phyloP scores from a whole-genome alignment of 2,888 invertebrate genomes.

The Schrankia costaestrigalis region DNA sequence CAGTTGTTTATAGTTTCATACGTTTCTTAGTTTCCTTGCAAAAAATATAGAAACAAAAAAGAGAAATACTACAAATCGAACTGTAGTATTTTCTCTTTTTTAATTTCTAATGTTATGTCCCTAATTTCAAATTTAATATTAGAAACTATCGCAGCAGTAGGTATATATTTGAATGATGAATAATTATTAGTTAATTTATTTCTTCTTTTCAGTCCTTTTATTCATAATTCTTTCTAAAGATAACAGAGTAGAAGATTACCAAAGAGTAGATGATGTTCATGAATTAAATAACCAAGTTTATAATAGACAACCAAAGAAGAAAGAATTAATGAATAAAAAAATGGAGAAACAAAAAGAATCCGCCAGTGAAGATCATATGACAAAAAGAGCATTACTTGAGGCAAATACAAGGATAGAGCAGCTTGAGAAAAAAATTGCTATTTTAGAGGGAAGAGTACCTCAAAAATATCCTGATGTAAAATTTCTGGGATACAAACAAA shows the following conservation, averaged over 20 bases:
- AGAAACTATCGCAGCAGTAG: no score
- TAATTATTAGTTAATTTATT: background rate
- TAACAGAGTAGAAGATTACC: conserved; percentile 37
- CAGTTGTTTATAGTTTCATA: no score
- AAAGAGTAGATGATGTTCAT: conserved; percentile 46
- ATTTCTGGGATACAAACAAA: conserved; percentile 93
- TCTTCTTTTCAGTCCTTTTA: conserved; percentile 53
- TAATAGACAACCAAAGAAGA: conserved; percentile 46
- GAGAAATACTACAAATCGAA: no score
- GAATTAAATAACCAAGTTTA: conserved; percentile 51
- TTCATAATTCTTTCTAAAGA: conserved; percentile 54
- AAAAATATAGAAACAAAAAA: no score
- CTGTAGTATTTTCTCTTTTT: no score
- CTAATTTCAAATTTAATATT: no score
- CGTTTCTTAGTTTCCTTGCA: no score
- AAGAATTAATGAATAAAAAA: conserved; percentile 33
- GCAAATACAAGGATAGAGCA: conserved; percentile 83
- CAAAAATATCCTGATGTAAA: conserved; percentile 95
- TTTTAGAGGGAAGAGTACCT: conserved; percentile 86
- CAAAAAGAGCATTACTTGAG: conserved; percentile 78
- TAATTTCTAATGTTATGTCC: no score
- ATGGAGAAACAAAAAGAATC: conserved; percentile 43
- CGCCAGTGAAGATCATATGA: conserved; percentile 43
- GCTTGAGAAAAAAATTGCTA: conserved; percentile 86
- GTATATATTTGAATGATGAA: no score